Base-by-base conservation (phyloP, 2,113 vertebrate species). In the Procapra przewalskii region DNA sequence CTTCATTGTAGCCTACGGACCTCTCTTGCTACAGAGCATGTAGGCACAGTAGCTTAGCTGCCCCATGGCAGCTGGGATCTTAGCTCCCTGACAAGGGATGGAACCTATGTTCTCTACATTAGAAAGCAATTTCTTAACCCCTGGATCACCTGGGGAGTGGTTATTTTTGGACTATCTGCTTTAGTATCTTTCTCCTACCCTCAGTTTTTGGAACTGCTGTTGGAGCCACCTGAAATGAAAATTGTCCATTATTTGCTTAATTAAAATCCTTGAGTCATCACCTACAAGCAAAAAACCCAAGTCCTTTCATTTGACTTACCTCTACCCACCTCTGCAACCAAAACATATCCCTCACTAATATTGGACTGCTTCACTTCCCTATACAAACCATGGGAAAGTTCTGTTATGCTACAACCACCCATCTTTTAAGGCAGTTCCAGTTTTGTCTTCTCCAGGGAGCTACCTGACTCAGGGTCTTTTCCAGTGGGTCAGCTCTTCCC, bases 261-360 rank as follows among this genome's bases (percentile, higher is more conserved):
- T 79, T 85, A 43, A 94, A 97, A 95, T 64, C 75, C n/a, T 92
- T 95, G 25, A 82, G 31, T 94, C 45, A 80, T 85, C 77, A 90
- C 29, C 62, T 88, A 82, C 7, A 40, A 75, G 79, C 52, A 92
- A 62, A 94, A 94, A 55, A 29, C 36, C 13, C 33, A 81, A 87
- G 13, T 87, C 86, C 29, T 89, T 92, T 64, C 12, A 10, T 14
- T 75, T 40, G 40, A 81, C 16, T 50, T 79, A 91, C 71, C 33
- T 25, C 31, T 60, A 48, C 7, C 82, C 71, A 14, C 59, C 64
- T 48, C 43, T 40, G 43, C 62, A 81, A 59, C 23, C 57, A 64
- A 67, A 88, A 62, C 50, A 25, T 25, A 80, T 15, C 12, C 23
- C 48, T 55, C 29, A 89, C 57, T 57, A 83, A 85, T 16, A 88